Evolutionary conservation across 2,797 vertebrate species (phyloP).

Genomic region (Xenopus petersii): DNA sequence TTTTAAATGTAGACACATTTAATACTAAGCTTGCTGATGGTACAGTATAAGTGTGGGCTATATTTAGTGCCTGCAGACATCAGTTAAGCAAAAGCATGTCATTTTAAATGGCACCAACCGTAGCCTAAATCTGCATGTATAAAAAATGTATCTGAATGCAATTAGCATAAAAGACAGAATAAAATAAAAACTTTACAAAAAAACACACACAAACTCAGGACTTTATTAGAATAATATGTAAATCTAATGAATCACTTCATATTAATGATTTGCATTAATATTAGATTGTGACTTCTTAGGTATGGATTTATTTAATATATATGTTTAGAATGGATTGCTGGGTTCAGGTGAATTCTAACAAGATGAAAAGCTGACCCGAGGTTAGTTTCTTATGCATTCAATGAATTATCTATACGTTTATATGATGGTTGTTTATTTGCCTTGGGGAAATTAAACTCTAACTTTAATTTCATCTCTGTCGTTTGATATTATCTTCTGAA

Average conservation of each 20-base stretch:
- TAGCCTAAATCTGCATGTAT: slow-evolving; percentile 43
- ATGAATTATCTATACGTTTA: slow-evolving; percentile 42
- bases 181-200: background rate
- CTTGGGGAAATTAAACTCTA: slow-evolving; percentile 58
- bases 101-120: slow-evolving; percentile 45
- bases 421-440: slow-evolving; percentile 49
- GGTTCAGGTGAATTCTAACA: slow-evolving; percentile 34
- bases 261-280: slow-evolving; percentile 40
- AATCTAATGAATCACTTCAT: slow-evolving; percentile 29
- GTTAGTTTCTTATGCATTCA: slow-evolving; percentile 30
- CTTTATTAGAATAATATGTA: slow-evolving; percentile 37
- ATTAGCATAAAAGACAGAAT: slow-evolving; percentile 42
- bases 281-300: slow-evolving; percentile 29
- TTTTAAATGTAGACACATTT: slow-evolving; percentile 33
- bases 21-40: slow-evolving; percentile 29
- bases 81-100: slow-evolving; percentile 43
- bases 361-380: slow-evolving; percentile 30
- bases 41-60: background rate
- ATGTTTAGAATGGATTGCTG: slow-evolving; percentile 7
- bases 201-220: slow-evolving; percentile 29
- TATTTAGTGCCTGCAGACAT: slow-evolving; percentile 32
- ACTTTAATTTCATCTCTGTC: slow-evolving; percentile 67
- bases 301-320: background rate
- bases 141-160: slow-evolving; percentile 35
- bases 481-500: slow-evolving; percentile 58